Base-by-base conservation (phyloP, 2,888 invertebrate genomes). In the Drosophila subsilvestris region DNA sequence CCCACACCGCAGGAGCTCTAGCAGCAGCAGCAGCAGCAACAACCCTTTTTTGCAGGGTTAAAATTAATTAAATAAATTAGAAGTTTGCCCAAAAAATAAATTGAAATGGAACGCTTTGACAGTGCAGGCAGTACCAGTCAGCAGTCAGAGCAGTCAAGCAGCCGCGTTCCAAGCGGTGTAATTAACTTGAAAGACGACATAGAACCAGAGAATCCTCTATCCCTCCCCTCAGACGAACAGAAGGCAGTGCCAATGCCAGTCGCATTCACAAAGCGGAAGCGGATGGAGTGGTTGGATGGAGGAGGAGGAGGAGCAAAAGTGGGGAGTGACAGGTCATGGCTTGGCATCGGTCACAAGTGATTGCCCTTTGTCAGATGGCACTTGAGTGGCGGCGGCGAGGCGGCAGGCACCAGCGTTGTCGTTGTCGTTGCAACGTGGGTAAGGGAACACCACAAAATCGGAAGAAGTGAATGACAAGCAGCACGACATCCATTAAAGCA, bases 11-110 rank as follows among this genome's bases (percentile, higher is more conserved):
- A 37, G n/a, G 1, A 37, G 37, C 14, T 2, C 27, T n/a, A 37
- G 32, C 1, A 32, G 12, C 32, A 29, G 12, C 32, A 32, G 32
- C 32, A 37, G 18, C 14, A 6, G 58, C 48, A 18, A 20, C 20
- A 58, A 55, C 62, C 70, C 65, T 54, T 49, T 44, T 63, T 60
- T 54, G 74, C 67, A 59, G 56, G 66, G 49, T 43, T 25, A 49
- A 73, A 83, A 75, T 83, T 83, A 84, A 88, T 88, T 75, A 82
- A 75, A 82, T 80, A 75, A 82, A 88, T 79, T 88, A 71, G 72
- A 86, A 70, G 37, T 82, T 68, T 69, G 67, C 57, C 49, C 69
- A 49, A 59, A 68, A 65, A 69, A 25, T 59, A 69, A 72, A 75
- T 74, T 71, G 82, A 77, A 82, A 74, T 79, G 63, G 66, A 79